A percentile compares a stretch with the other conserved stretches of the same genome.
Evolutionary conservation across 1,140 invertebrate species (phyloP).

Genomic region (Nautilus pompilius): DNA sequence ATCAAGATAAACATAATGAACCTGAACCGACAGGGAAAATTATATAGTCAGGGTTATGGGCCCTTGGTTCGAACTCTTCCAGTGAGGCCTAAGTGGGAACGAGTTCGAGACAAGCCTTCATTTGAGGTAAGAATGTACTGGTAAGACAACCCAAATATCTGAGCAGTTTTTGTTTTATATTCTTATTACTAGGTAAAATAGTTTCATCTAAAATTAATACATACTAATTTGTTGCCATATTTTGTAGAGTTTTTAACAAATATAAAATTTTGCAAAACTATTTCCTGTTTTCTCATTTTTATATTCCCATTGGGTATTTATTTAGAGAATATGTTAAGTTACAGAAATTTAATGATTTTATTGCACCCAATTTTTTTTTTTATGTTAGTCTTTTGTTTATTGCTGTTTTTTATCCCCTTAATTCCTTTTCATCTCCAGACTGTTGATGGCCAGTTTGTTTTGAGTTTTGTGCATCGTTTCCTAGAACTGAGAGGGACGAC

Average conservation of each 20-base stretch:
- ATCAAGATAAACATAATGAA: conserved; percentile 84
- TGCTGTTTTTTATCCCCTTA: background rate
- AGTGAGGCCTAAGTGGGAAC: conserved; percentile 71
- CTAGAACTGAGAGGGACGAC: conserved; percentile 70
- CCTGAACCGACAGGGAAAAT: conserved; percentile 83
- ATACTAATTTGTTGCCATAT: too few species aligned
- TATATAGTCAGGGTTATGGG: conserved; percentile 87
- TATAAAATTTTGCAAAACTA: too few species aligned
- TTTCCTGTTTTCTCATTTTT: too few species aligned
- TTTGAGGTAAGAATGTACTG: conserved; percentile 40
- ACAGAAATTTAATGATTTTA: too few species aligned
- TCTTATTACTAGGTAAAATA: too few species aligned
- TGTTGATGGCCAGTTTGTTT: conserved; percentile 65
- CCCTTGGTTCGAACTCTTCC: conserved; percentile 66
- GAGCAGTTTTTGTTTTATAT: background rate
- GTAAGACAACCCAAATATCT: too few species aligned
- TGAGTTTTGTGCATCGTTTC: conserved; percentile 76
- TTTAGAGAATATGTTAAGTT: too few species aligned
- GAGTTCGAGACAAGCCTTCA: conserved; percentile 61
- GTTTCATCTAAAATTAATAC: too few species aligned
- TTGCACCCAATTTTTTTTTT: too few species aligned
- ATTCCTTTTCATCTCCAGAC: conserved; percentile 34
- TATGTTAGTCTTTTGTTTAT: background rate
- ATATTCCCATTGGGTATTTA: too few species aligned
- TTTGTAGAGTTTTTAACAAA: too few species aligned